Conservation (phyloP, 2,797 vertebrate genomes). For the Smutsia gigantea region DNA sequence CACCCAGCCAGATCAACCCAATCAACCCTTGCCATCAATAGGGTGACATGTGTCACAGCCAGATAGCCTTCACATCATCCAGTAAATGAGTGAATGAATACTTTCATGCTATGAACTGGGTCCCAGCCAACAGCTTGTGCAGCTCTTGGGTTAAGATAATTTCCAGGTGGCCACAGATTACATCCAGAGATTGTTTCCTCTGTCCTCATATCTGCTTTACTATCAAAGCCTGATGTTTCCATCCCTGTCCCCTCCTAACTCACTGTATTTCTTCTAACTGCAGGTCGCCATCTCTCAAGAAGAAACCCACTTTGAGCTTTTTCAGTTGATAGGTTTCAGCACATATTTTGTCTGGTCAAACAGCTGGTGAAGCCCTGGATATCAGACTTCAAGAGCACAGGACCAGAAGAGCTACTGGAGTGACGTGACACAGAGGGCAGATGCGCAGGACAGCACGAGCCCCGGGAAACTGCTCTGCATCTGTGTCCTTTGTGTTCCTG, state of each 20-base stretch:
- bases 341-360: not conserved
- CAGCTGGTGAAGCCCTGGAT: not conserved
- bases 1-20: too few relatives aligned
- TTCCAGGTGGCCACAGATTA: not conserved
- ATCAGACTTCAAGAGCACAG: not conserved
- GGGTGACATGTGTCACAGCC: not conserved
- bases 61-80: not conserved
- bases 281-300: not conserved
- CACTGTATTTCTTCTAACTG: not conserved
- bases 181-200: not conserved
- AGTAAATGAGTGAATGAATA: not conserved
- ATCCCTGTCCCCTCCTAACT: not conserved
- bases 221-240: not conserved
- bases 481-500: not conserved
- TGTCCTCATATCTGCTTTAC: not conserved
- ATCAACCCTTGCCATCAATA: not conserved
- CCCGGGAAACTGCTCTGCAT: not conserved
- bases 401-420: not conserved
- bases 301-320: not conserved
- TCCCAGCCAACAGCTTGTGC: not conserved
- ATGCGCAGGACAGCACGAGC: not conserved
- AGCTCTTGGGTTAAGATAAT: not conserved
- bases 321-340: not conserved
- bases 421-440: not conserved
- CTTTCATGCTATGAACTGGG: not conserved